Evolutionary conservation across 2,113 vertebrate genomes (phyloP).

Genomic region (Lepus europaeus): DNA sequence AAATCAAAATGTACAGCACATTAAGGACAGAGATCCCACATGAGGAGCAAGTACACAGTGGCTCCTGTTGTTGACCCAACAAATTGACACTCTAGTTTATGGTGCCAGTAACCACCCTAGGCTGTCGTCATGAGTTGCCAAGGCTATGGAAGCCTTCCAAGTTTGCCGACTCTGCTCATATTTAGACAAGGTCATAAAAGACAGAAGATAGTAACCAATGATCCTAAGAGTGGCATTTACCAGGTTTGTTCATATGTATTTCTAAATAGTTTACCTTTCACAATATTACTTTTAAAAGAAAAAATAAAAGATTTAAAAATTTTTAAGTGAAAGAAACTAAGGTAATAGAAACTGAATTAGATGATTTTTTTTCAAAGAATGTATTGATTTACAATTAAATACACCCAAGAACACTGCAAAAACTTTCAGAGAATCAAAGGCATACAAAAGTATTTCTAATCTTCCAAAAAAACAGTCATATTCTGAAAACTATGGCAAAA

Average conservation of each 20-base stretch:
- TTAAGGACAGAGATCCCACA: too few relatives aligned
- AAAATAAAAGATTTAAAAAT: slow-evolving; percentile 62
- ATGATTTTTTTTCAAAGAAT: not conserved
- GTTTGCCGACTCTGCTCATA: too few relatives aligned
- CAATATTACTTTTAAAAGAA: slow-evolving; percentile 58
- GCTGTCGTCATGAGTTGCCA: too few relatives aligned
- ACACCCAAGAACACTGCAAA: not conserved
- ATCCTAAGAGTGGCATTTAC: too few relatives aligned
- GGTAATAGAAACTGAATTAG: slow-evolving; percentile 32
- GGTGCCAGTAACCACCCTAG: too few relatives aligned
- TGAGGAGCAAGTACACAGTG: too few relatives aligned
- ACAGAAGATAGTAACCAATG: too few relatives aligned
- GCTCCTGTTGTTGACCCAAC: too few relatives aligned
- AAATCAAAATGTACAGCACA: too few relatives aligned
- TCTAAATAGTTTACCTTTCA: slow-evolving; percentile 45
- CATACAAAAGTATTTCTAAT: not conserved
- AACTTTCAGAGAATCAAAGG: not conserved
- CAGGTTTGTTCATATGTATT: not conserved
- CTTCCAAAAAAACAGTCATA: slow-evolving; percentile 24
- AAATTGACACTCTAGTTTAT: too few relatives aligned
- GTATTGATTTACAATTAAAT: not conserved
- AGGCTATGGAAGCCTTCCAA: too few relatives aligned
- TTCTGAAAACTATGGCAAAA: slow-evolving; percentile 15
- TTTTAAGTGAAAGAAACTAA: slow-evolving; percentile 40
- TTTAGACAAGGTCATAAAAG: too few relatives aligned